These are phyloP conservation scores for Eolophus roseicapilla DNA, from an alignment of 2,113 vertebrate genomes.

Conservation along the genomic window DNA sequence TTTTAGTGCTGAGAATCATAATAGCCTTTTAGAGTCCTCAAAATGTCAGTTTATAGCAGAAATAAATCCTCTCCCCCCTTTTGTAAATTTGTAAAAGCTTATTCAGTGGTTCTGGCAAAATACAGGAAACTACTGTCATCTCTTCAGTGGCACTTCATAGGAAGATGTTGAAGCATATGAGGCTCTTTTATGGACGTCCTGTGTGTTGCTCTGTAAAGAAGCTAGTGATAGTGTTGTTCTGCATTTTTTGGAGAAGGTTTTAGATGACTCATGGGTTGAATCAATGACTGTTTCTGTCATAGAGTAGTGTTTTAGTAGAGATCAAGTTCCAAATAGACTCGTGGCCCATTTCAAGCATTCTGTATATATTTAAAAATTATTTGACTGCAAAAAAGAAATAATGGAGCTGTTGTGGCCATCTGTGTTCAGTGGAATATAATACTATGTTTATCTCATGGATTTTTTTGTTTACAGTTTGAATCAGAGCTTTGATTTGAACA, in stretches of 20 bases:
- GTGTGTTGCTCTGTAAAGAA: background rate
- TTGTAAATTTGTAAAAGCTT: background rate
- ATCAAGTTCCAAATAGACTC: background rate
- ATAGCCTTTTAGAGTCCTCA: background rate
- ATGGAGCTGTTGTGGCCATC: background rate
- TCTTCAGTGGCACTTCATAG: slow-evolving; percentile 5
- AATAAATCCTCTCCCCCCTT: background rate
- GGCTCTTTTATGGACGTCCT: background rate
- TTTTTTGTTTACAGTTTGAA: background rate
- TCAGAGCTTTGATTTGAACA: background rate
- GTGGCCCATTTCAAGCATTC: background rate
- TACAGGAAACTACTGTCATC: slow-evolving; percentile 11
- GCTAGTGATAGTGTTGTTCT: background rate
- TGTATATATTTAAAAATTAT: background rate
- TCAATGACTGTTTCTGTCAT: slow-evolving; percentile 5
- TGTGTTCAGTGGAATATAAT: background rate
- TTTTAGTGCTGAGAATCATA: background rate
- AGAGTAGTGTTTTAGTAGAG: background rate
- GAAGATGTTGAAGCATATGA: background rate
- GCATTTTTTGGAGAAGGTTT: background rate
- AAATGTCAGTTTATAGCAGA: background rate
- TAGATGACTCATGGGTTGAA: background rate
- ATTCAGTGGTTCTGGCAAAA: background rate
- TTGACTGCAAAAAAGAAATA: background rate
- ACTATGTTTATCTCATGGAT: background rate